A percentile compares a stretch with the other conserved stretches of the same genome.
These are phyloP conservation scores for Tuta absoluta DNA, from an alignment of 2,888 invertebrate genomes.

Conservation along the genomic window DNA sequence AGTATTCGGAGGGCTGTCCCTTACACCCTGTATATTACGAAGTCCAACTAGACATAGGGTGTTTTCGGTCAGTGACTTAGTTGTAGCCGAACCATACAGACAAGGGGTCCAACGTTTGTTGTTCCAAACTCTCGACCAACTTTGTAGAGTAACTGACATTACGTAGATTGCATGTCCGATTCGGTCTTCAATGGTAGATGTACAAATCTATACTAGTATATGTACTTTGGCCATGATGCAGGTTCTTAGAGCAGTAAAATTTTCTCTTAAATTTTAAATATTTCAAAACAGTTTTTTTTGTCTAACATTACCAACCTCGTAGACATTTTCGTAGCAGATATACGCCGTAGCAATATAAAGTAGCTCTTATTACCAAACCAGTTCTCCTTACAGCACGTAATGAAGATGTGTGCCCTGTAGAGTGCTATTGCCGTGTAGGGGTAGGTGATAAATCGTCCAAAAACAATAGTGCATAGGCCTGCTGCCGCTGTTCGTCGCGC, in stretches of 20 bases:
- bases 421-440: conserved; percentile 29
- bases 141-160: not conserved
- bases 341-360: not conserved
- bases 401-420: conserved; percentile 12
- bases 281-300: too few relatives aligned
- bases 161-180: not conserved
- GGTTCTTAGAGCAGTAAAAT: not conserved
- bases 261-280: not conserved
- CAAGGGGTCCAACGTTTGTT: not conserved
- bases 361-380: not conserved
- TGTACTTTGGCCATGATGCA: too few relatives aligned
- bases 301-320: not conserved
- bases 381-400: conserved; percentile 2
- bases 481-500: conserved; percentile 51
- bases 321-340: conserved; percentile 1
- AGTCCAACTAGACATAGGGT: not conserved
- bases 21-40: too few relatives aligned
- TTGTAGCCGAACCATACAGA: not conserved
- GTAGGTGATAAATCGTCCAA: conserved; percentile 68
- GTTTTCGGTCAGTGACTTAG: not conserved
- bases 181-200: not conserved
- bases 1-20: too few relatives aligned
- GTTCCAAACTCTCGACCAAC: not conserved
- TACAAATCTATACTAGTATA: not conserved
- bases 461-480: conserved; percentile 69